Base-by-base conservation (phyloP, 2,113 vertebrate species). In the Alethe diademata region DNA sequence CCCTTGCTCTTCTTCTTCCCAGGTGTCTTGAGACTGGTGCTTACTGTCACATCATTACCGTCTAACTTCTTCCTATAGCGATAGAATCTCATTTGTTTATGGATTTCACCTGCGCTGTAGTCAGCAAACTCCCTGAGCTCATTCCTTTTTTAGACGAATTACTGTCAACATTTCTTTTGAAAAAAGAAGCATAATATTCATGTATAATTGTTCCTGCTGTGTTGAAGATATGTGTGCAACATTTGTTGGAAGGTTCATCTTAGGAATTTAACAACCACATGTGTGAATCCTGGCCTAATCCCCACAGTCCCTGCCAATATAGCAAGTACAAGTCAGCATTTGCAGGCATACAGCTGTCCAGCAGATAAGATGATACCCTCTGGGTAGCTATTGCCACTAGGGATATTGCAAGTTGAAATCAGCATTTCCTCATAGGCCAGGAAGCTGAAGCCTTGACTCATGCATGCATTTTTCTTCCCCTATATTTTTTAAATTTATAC, bases 201-300 rank as follows among this genome's bases (percentile, higher is more conserved):
- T 47, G 74, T 92, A 80, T 88, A 93, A 95, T 92, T 87, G 61
- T 25, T 67, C 91, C 76, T 91, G 70, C 66, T 93, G 86, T 72
- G 91, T 51, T 45, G 83, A 81, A 95, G 93, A 80, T 82, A 73
- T 43, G 25, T 90, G 75, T 89, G 66, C 50, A 73, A 48, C 64
- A 90, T 87, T 82, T 12, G 1, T 78, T 96, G 64, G 67, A 96
- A 87, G 50, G 38, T 51, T 93, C 50, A 67, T 56, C 14, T 94
- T 61, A 79, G 83, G 75, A 92, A 94, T 93, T 94, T 90, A 95
- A 64, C 79, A 82, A 33, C 31, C 9, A 38, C 8, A 2, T 65
- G 36, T 14, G 11, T 80, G 86, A 91, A 19, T 93, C 78, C 66
- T 93, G 80, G 92, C 83, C 56, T 83, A 19, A 35, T 81, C 43